These are phyloP conservation scores for Drosophila parvula DNA, from an alignment of 1,140 invertebrate genomes.

Conservation along the genomic window DNA sequence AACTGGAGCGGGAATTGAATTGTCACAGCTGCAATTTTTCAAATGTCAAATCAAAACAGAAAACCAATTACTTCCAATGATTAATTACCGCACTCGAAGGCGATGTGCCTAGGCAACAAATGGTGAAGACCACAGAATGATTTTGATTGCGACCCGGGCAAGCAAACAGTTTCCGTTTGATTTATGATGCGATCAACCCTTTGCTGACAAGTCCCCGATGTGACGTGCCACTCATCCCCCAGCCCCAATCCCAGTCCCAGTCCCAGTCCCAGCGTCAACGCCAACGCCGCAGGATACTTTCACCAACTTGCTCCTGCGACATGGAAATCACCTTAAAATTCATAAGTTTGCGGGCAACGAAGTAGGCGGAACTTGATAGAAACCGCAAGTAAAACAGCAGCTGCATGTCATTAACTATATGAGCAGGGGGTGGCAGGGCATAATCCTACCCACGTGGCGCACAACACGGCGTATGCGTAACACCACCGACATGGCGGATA, in stretches of 20 bases:
- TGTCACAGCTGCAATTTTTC: conserved; percentile 81
- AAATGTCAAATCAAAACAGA: conserved; percentile 80
- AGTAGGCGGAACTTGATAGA: conserved; percentile 1
- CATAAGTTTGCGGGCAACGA: conserved; percentile 63
- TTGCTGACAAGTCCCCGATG: conserved; percentile 51
- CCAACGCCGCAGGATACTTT: conserved; percentile 12
- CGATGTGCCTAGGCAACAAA: conserved; percentile 36
- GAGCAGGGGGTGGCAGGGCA: conserved; percentile 26
- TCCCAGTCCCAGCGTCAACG: not conserved
- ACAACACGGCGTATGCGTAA: conserved; percentile 65
- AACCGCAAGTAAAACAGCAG: conserved; percentile 64
- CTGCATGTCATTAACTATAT: conserved; percentile 80
- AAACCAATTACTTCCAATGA: conserved; percentile 79
- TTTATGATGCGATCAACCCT: conserved; percentile 71
- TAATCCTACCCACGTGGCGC: conserved; percentile 56
- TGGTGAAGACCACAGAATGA: conserved; percentile 76
- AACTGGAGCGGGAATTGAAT: conserved; percentile 47
- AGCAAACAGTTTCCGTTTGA: conserved; percentile 47
- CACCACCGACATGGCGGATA: conserved; percentile 56
- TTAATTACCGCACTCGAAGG: conserved; percentile 62
- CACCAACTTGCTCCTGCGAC: conserved; percentile 36
- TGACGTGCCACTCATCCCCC: conserved; percentile 6
- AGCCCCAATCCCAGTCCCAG: too few relatives aligned
- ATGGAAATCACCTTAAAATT: conserved; percentile 79
- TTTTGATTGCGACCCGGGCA: conserved; percentile 66